Evolutionary conservation across 2,888 invertebrate genomes (phyloP), one percentile per base, ranked within the genome.

Genomic region (Agrochola macilenta): DNA sequence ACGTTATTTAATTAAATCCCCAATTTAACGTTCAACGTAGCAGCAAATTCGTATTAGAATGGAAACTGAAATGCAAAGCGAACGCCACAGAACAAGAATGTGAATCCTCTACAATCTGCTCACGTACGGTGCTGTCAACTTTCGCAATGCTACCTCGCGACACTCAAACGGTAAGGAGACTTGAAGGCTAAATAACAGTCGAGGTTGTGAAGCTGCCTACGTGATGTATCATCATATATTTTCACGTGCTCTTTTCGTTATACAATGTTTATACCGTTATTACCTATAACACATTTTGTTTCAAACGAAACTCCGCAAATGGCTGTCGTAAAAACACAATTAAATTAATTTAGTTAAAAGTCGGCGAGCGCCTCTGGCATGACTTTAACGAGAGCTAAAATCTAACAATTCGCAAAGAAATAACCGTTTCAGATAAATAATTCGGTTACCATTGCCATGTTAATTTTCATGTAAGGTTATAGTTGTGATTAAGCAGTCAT

Each of bases 111-210:
- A 92, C 92, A 96, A 91, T 91, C 95, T 86, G 83, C 91, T 94
- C 96, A 96, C 96, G 96, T 96, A 93, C 93, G 85, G 85, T 89
- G 93, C 92, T 94, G 96, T 96, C 95, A 95, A 96, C 96, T 96
- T 96, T 96, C 96, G 96, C 95, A 96, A 96, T 93, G 92, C 91
- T 94, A 94, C 95, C 95, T 95, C 94, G 93, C 93, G 92, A 92
- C 93, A 91, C 93, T 94, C 94, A 91, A 93, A 93, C 94, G 91
- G 93, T 94, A 93, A 95, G 93, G 93, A 92, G 92, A 92, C 93
- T 92, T 89, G 95, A 96, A 96, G 96, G 96, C 94, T 95, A 92
- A 92, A 92, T 90, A 92, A 90, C 91, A 91, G 89, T 88, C 92
- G 91, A 92, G 92, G 92, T 89, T 93, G 90, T 90, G 90, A 90